phyloP scores from a whole-genome alignment of 2,113 vertebrate species.

The Silurus asotus region DNA sequence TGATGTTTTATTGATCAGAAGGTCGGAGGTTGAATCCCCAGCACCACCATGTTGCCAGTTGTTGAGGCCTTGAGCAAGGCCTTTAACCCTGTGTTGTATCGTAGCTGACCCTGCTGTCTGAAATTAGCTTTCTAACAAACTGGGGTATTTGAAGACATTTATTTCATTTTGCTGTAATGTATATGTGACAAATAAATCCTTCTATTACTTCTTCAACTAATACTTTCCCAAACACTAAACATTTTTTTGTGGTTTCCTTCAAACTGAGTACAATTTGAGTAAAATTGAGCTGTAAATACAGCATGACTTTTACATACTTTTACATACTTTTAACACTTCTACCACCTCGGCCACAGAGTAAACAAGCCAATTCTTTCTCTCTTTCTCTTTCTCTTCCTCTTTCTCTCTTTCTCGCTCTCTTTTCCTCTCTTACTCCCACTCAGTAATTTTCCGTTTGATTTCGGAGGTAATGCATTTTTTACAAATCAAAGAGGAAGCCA shows the following conservation, averaged over 20 bases:
- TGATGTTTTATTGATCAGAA: not conserved
- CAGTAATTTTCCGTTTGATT: constrained; percentile 89
- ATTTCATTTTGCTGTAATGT: too few relatives aligned
- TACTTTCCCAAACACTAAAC: not conserved
- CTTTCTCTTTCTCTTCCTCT: constrained; percentile 41
- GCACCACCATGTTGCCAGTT: too few relatives aligned
- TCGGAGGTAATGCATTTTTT: constrained; percentile 90
- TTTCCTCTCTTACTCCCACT: constrained; percentile 72
- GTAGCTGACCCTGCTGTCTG: too few relatives aligned
- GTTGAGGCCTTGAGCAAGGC: too few relatives aligned
- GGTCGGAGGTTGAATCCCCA: too few relatives aligned
- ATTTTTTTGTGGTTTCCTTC: not conserved
- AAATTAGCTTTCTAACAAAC: too few relatives aligned
- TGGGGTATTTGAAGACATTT: too few relatives aligned
- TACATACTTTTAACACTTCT: not conserved
- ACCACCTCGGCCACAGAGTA: not conserved
- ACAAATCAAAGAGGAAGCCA: constrained; percentile 86
- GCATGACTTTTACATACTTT: not conserved
- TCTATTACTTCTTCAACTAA: too few relatives aligned
- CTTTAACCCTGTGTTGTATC: too few relatives aligned
- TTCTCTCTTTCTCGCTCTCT: constrained; percentile 60
- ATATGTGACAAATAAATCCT: too few relatives aligned
- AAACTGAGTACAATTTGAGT: not conserved
- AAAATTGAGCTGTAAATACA: not conserved
- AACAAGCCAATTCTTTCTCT: constrained; percentile 38